A percentile compares a stretch with the other conserved stretches of the same genome.
phyloP scores from a whole-genome alignment of 1,140 invertebrate genomes.

The Ceratina japonica region DNA sequence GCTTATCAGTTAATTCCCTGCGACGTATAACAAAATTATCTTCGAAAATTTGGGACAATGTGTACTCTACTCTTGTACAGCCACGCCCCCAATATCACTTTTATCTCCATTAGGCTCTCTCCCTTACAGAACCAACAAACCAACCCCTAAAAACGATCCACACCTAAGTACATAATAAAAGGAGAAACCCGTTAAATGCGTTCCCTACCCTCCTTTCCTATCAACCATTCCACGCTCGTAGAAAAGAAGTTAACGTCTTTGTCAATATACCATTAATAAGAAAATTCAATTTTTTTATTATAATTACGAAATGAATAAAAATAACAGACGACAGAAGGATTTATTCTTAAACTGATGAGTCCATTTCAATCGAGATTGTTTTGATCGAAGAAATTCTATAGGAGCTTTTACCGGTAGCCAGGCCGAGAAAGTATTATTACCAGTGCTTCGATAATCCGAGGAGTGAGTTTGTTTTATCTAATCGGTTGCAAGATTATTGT shows the following conservation, averaged over 20 bases:
- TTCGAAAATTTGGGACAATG: not conserved
- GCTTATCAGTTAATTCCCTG: not conserved
- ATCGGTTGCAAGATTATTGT: slow-evolving; percentile 42
- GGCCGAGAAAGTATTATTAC: slow-evolving; percentile 34
- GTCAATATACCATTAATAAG: no score
- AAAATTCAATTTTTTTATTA: no score
- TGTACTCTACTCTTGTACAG: not conserved
- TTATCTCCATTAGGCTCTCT: not conserved
- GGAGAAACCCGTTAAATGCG: not conserved
- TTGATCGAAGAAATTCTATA: not conserved
- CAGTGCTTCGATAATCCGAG: slow-evolving; percentile 24
- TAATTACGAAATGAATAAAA: no score
- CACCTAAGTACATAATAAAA: not conserved
- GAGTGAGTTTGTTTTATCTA: slow-evolving; percentile 51
- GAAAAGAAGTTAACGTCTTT: no score
- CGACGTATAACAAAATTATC: not conserved
- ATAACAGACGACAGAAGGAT: no score
- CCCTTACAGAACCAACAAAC: not conserved
- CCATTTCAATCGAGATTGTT: not conserved
- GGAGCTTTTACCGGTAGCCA: slow-evolving; percentile 15
- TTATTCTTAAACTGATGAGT: not conserved
- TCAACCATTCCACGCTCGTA: no score
- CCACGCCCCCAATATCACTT: not conserved
- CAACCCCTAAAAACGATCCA: not conserved
- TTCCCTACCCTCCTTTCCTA: not conserved